A percentile compares a stretch with the other conserved stretches of the same genome.
These are phyloP conservation scores for Orthonevra nobilis DNA, from an alignment of 2,888 invertebrate species.

Conservation along the genomic window DNA sequence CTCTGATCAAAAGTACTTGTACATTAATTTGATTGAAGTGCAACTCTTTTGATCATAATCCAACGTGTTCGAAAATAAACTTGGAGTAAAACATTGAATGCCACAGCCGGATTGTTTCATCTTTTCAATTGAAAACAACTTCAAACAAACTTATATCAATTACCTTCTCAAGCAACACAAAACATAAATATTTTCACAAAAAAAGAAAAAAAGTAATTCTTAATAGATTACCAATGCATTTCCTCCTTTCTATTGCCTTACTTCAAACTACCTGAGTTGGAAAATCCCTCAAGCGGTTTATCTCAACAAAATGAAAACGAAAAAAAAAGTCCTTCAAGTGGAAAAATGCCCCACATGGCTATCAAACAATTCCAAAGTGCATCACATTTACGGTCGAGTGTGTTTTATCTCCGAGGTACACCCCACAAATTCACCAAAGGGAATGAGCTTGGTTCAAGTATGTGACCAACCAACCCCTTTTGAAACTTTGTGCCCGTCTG, in stretches of 20 bases:
- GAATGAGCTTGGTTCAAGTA: neutral
- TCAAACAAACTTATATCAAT: no score
- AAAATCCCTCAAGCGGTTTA: neutral
- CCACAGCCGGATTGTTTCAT: no score
- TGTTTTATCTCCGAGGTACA: constrained; percentile 40
- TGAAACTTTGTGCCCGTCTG: constrained; percentile 23
- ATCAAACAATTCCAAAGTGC: constrained; percentile 44
- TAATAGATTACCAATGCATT: constrained; percentile 8
- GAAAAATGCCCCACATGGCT: constrained; percentile 60
- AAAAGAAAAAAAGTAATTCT: constrained; percentile 13
- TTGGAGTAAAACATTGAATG: no score
- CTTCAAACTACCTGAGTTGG: constrained; percentile 10
- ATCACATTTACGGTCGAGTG: constrained; percentile 39
- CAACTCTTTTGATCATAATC: no score
- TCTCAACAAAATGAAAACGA: neutral
- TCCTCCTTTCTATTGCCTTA: neutral
- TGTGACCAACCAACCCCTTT: constrained; percentile 7
- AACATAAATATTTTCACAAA: neutral
- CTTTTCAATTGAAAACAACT: no score
- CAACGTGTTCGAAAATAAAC: no score
- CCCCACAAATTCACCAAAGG: constrained; percentile 14
- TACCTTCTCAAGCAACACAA: neutral
- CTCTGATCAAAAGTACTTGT: no score
- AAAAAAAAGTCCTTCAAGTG: constrained; percentile 34
- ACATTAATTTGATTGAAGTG: no score